Percentiles rank a stretch among this genome's conserved stretches.
phyloP scores from a whole-genome alignment of 2,113 vertebrate species.

The Stegostoma tigrinum region DNA sequence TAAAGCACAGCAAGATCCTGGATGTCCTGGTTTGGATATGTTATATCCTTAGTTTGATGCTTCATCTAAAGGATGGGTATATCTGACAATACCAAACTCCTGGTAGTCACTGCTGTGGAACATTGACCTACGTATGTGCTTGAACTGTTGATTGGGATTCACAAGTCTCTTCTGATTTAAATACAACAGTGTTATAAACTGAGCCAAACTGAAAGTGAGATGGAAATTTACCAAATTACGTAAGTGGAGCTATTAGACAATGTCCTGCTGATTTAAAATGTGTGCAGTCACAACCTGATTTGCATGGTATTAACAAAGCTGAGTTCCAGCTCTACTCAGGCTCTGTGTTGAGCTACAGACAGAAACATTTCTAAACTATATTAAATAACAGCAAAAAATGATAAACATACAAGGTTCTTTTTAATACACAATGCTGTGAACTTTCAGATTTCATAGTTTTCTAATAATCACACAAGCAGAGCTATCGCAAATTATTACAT shows the following conservation, averaged over 20 bases:
- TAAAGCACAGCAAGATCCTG: not conserved
- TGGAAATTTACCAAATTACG: not conserved
- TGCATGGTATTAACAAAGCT: not conserved
- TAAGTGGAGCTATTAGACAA: not conserved
- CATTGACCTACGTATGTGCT: not conserved
- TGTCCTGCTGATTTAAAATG: not conserved
- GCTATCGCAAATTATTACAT: not conserved
- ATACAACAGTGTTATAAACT: not conserved
- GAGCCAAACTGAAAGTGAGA: not conserved
- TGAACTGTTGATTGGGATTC: not conserved
- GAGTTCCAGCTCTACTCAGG: not conserved
- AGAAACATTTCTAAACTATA: not conserved
- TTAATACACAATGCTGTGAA: not conserved
- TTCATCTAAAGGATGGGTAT: not conserved
- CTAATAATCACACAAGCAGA: not conserved
- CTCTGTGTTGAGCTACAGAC: not conserved
- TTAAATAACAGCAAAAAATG: not conserved
- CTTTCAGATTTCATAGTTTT: not conserved
- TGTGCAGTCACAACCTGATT: not conserved
- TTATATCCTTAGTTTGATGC: not conserved
- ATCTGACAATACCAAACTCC: not conserved
- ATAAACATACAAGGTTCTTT: not conserved
- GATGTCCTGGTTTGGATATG: not conserved
- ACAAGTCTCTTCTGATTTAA: not conserved
- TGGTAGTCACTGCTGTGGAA: not conserved